Base-by-base conservation (phyloP, 2,113 vertebrate species). In the Epinephelus lanceolatus region DNA sequence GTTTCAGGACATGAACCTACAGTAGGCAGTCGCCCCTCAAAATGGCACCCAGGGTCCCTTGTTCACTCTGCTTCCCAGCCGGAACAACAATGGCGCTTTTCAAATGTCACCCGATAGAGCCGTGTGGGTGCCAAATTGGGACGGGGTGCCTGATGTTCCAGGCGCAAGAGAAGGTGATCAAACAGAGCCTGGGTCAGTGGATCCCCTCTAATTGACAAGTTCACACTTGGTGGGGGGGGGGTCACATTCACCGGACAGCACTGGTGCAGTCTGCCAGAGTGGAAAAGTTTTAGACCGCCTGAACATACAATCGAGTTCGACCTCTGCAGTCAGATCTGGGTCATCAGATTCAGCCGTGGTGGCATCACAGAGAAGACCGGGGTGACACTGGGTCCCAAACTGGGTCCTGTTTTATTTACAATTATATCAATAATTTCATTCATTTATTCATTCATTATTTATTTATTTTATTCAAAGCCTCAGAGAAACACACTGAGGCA, bases 51-150 rank as follows among this genome's bases (percentile, higher is more conserved):
- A 3, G 13, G 27, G 65, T 66, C 78, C 78, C 11, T 1, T 65
- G 83, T 83, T 85, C 72, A 82, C 62, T 62, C 87, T 21, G 81
- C 82, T 92, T 90, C 91, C 88, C 91, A 92, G 84, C 67, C 72
- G 3, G 40, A 40, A 65, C 85, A 85, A 94, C 93, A 93, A 93
- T 89, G 80, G 77, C 3, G 81, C 92, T 92, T 91, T 94, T 94
- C 91, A 92, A 74, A 85, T 66, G 85, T 88, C 79, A 88, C 71
- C 78, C 69, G 45, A 66, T 30, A 23, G 78, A 80, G 74, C 63
- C 0, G 45, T 18, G 47, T 3, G 18, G 79, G 49, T 78, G 83
- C 91, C 87, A 92, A 93, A 94, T 91, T 87, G 90, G 91, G 82
- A 78, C 37, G 56, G 75, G 81, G 77, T 79, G 89, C 75, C 87